Conservation (phyloP, 2,797 vertebrate genomes). For the Cirrhinus mrigala region DNA sequence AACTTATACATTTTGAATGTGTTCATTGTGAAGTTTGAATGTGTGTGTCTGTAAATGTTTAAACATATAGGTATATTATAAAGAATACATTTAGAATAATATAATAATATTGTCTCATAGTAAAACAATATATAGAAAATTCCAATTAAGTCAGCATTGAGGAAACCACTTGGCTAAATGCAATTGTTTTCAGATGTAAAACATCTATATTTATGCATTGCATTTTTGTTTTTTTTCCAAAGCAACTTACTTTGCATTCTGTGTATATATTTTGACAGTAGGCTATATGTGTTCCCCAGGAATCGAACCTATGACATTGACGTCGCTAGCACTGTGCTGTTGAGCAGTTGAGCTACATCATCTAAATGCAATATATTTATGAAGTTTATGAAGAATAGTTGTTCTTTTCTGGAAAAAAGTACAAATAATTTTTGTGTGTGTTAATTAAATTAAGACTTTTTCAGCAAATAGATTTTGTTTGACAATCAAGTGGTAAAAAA, state of each 20-base stretch:
- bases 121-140: neutral
- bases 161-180: neutral
- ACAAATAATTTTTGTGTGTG: no score
- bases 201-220: neutral
- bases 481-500: neutral
- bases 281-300: neutral
- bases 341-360: neutral
- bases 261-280: neutral
- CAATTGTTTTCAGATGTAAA: neutral
- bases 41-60: slow-evolving; percentile 9
- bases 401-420: no score
- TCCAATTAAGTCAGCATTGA: neutral
- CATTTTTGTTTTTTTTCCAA: slow-evolving; percentile 5
- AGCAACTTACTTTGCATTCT: neutral
- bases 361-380: neutral
- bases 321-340: neutral
- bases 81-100: neutral
- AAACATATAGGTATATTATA: slow-evolving; percentile 3
- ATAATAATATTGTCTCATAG: neutral
- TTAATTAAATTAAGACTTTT: neutral
- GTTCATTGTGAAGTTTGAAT: slow-evolving; percentile 5
- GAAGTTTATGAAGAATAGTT: neutral
- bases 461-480: neutral
- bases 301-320: neutral
- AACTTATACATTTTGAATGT: slow-evolving; percentile 9